Evolutionary conservation across 2,113 vertebrate species (phyloP).

Genomic region (Riparia riparia): DNA sequence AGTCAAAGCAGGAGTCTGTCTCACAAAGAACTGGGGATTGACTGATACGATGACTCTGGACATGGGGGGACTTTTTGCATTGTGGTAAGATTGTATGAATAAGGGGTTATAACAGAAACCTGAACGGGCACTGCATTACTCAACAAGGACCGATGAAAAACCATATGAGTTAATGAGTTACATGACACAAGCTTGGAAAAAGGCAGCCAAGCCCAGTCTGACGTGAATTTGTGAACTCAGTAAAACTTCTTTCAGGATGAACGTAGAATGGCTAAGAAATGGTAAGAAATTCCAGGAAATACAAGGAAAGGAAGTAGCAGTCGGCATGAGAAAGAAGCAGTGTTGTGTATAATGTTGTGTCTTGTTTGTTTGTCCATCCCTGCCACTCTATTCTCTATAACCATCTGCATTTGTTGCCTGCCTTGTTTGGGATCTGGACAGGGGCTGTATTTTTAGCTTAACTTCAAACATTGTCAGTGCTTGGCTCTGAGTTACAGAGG

Average conservation of each 20-base stretch:
- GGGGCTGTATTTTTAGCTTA: slow-evolving; percentile 36
- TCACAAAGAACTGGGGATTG: not conserved
- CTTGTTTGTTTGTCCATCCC: not conserved
- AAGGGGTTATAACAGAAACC: not conserved
- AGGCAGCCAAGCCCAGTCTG: not conserved
- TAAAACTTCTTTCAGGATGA: not conserved
- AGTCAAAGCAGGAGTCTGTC: not conserved
- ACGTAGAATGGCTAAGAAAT: not conserved
- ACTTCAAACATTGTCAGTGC: slow-evolving; percentile 16
- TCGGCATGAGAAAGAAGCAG: not conserved
- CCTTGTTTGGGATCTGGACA: slow-evolving; percentile 20
- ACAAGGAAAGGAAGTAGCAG: not conserved
- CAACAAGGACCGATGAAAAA: not conserved
- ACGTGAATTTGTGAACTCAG: not conserved
- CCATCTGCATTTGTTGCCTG: not conserved
- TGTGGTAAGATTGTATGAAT: not conserved
- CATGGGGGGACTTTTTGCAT: not conserved
- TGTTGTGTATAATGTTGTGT: not conserved
- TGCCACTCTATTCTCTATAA: not conserved
- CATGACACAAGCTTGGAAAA: not conserved
- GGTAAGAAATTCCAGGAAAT: not conserved
- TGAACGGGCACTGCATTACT: not conserved
- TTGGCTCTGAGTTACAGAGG: slow-evolving; percentile 20
- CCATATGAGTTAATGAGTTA: not conserved
- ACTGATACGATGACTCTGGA: not conserved